Base-by-base conservation (phyloP, 92 coral and sea anemone genomes). In the Siderastrea radians region DNA sequence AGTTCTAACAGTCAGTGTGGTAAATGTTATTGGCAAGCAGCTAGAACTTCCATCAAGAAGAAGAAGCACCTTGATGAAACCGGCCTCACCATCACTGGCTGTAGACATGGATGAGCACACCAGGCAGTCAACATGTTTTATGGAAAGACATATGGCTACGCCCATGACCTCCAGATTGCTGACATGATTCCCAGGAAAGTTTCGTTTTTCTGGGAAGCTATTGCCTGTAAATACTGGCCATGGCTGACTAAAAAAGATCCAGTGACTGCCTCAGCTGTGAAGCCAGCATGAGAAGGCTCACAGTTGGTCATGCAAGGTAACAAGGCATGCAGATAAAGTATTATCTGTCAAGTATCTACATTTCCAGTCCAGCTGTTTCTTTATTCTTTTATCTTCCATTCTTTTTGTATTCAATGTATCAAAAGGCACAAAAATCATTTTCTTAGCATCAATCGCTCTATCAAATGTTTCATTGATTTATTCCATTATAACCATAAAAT, bases 41-140 rank as follows among this genome's bases (percentile, higher is more conserved):
- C 95, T 0, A 52, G 82, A 57, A 92, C 88, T 76, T 63, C 74
- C 60, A 52, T 81, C 9, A 91, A 82, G 68, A 83, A 84, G 66
- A 79, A 78, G 12, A 57, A 69, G 15, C 76, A 57, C 53, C 82
- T 66, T 38, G 91, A 86, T 55, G 85, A 78, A 49, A 86, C 85
- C n/a, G 90, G 90, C 7, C 71, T 86, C 14, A 66, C 68, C 58
- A 86, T 86, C 57, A 76, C 94, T 68, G 94, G 94, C 16, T 93
- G 96, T 66, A 76, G 96, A 43, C 96, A 93, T 87, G 94, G 85
- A 10, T 48, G 82, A 2, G 94, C 94, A 44, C 93, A 90, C 60
- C 84, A 90, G 86, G 96, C 92, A 26, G 93, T 93, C 44, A 93
- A 90, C 58, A 90, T 93, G 96, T 86, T 68, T 47, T 93, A 75